Evolutionary conservation across 2,797 vertebrate species (phyloP), one percentile per base, ranked within the genome.

Genomic region (Ctenosaura bakeri): DNA sequence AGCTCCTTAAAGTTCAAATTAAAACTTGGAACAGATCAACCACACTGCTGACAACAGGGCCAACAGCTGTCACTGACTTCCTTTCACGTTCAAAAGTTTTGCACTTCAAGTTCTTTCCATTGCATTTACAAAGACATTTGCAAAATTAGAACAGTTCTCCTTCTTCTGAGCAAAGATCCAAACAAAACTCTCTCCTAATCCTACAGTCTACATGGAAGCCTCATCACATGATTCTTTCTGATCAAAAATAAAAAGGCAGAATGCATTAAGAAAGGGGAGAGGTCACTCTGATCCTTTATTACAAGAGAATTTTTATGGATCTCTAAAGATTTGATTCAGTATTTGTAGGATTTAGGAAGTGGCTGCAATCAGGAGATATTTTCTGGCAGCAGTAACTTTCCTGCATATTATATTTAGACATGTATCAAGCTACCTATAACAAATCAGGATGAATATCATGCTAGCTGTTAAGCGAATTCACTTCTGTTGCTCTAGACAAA

Each of bases 361-460:
- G 52, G 54, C 10, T 86, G 54, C 73, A 86, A 59, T 86, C 54
- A 62, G 29, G 50, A 86, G n/a, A 50, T 73, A 54, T 10, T 42
- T 86, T 24, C 69, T 22, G 29, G 35, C 24, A 35, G 32, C 9
- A 35, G 29, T 29, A 85, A 12, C 7, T 71, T 73, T 24, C 66
- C 46, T 71, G 42, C 42, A 38, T 16, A 85, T 71, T 54, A 71
- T 2, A 2, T 90, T 93, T 92, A 76, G 35, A 86, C 20, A 18
- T 84, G 35, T 66, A 18, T 69, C 29, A 69, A 29, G 18, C 52
- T 74, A 54, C 78, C 50, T 54, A 77, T 46, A 66, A 83, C 54
- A 62, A 22, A 71, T 85, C 66, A 56, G 71, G 32, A 16, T 35
- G 24, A 86, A 56, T 46, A 74, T 7, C 56, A 78, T 78, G 26